phyloP scores from a whole-genome alignment of 2,888 invertebrate genomes.

The Pachymerium ferrugineum region DNA sequence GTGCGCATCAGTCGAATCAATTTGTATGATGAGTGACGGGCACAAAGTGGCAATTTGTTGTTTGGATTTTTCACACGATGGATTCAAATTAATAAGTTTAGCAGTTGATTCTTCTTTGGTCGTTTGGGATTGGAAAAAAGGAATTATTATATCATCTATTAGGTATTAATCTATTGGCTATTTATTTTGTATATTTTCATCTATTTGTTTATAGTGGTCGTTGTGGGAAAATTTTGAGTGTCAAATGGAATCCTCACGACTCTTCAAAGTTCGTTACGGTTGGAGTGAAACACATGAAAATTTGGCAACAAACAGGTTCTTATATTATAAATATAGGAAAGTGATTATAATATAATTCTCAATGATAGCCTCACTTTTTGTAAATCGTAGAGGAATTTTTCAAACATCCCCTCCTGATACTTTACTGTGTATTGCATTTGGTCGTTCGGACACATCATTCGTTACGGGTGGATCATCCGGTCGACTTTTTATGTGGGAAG shows the following conservation, averaged over 20 bases:
- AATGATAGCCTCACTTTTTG: too few relatives aligned
- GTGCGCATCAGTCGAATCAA: slow-evolving; percentile 46
- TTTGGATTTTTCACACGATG: slow-evolving; percentile 44
- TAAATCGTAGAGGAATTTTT: slow-evolving; percentile 45
- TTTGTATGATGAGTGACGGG: slow-evolving; percentile 44
- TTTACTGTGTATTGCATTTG: slow-evolving; percentile 48
- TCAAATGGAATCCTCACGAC: slow-evolving; percentile 49
- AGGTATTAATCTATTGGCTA: slow-evolving; percentile 41
- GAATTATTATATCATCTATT: slow-evolving; percentile 49
- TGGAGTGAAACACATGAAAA: slow-evolving; percentile 50
- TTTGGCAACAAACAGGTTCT: slow-evolving; percentile 50
- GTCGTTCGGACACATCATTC: slow-evolving; percentile 42
- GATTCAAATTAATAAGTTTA: slow-evolving; percentile 48
- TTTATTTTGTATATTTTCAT: neutral
- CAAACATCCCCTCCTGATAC: slow-evolving; percentile 47
- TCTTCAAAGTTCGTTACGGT: slow-evolving; percentile 46
- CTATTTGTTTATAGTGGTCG: slow-evolving; percentile 44
- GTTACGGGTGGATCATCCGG: slow-evolving; percentile 49
- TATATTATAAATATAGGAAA: too few relatives aligned
- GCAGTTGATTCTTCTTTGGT: slow-evolving; percentile 50
- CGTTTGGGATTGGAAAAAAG: slow-evolving; percentile 51
- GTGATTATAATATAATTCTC: too few relatives aligned
- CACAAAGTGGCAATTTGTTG: neutral
- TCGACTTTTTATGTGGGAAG: slow-evolving; percentile 47
- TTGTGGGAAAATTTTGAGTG: slow-evolving; percentile 50